Base-by-base conservation (phyloP, 2,888 invertebrate species). In the Sinhomidia bicolor region DNA sequence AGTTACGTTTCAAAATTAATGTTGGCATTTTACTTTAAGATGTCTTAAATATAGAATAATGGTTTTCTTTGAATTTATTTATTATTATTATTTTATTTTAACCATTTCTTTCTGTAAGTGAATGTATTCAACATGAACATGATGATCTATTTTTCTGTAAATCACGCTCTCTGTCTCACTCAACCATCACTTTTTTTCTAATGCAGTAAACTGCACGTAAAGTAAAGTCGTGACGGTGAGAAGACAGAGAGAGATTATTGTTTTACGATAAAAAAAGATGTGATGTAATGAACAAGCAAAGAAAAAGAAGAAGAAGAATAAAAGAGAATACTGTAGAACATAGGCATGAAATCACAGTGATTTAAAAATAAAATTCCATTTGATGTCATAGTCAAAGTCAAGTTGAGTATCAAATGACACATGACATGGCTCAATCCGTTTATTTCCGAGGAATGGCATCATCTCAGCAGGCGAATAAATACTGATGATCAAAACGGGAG, bases 361-460 rank as follows among this genome's bases (percentile, higher is more conserved):
- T 79, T 79, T 17, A 41, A 79, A 44, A 74, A 65, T 54, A 74
- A 74, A 65, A 84, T 84, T 65, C 57, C 79, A 86, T 57, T 60
- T 81, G 51, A 62, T 76, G 36, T 85, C 82, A 81, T 81, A 47
- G 41, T 84, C 60, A 71, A 57, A 78, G 54, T 84, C 74, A 74
- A 79, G 26, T 76, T n/a, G 29, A 51, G 36, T 57, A 17, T 54
- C 60, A 60, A 41, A 23, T 41, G 57, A 36, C 71, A 57, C 74
- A 41, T 83, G 83, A 83, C 83, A 83, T 54, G 57, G 41, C 71
- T 74, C 83, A 71, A 83, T 74, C 54, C 29, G 17, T 78, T 54
- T 68, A 17, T 32, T 26, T 60, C 20, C 44, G 36, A 44, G 60
- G 26, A 78, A 57, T 17, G 17, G 60, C 79, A 20, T 41, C 79